Evolutionary conservation across 2,113 vertebrate genomes (phyloP).

Genomic region (Epinephelus fuscoguttatus): DNA sequence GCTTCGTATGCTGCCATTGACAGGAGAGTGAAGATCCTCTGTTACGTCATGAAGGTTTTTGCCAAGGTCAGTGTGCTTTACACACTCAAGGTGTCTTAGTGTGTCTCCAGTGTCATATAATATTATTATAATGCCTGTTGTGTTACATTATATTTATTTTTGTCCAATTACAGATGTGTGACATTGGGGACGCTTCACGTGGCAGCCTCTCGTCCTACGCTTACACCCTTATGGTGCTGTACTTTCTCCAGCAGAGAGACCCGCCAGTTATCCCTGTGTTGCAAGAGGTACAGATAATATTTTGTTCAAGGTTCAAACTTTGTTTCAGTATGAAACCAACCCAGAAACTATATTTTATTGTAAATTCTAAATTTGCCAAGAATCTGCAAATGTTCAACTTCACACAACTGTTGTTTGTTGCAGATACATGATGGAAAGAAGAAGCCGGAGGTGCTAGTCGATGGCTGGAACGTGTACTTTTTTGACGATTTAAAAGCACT

Average conservation of each 20-base stretch:
- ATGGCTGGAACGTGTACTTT: slow-evolving; percentile 96
- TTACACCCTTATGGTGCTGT: slow-evolving; percentile 97
- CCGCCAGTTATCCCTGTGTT: slow-evolving; percentile 94
- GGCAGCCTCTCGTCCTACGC: slow-evolving; percentile 96
- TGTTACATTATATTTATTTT: slow-evolving; percentile 7
- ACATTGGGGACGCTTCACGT: slow-evolving; percentile 95
- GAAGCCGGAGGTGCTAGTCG: slow-evolving; percentile 92
- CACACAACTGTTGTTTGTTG: slow-evolving; percentile 66
- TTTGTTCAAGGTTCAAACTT: neutral
- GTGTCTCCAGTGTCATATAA: neutral
- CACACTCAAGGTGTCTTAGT: neutral
- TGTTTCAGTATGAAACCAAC: neutral
- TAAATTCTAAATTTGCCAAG: neutral
- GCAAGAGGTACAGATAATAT: slow-evolving; percentile 88
- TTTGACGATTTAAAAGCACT: slow-evolving; percentile 90
- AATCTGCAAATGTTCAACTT: neutral
- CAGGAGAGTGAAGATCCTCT: slow-evolving; percentile 91
- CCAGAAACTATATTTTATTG: neutral
- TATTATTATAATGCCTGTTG: neutral
- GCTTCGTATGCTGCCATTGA: slow-evolving; percentile 92
- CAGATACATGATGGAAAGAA: slow-evolving; percentile 90
- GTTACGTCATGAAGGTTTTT: slow-evolving; percentile 97
- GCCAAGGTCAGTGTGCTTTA: slow-evolving; percentile 86
- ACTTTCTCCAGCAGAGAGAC: slow-evolving; percentile 93
- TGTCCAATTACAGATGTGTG: slow-evolving; percentile 87